phyloP scores from a whole-genome alignment of 2,797 vertebrate species.

The Chrysocyon brachyurus region DNA sequence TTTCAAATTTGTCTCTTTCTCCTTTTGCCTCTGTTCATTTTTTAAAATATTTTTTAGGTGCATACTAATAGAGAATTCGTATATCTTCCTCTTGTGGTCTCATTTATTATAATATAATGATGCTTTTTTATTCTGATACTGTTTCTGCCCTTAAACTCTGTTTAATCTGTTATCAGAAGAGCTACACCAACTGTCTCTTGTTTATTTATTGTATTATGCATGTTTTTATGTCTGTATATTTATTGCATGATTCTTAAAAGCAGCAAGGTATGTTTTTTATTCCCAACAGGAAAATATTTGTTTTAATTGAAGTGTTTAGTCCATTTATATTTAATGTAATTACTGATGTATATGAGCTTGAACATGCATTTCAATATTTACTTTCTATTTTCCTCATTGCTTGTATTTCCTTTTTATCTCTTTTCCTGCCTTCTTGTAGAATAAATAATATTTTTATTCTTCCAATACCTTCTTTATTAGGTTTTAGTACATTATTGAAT shows the following conservation, averaged over 20 bases:
- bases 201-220: not conserved
- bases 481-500: not conserved
- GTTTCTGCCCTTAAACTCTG: not conserved
- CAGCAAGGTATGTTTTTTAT: not conserved
- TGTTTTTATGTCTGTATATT: not conserved
- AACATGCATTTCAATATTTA: not conserved
- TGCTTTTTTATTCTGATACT: not conserved
- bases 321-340: constrained; percentile 24
- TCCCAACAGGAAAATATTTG: not conserved
- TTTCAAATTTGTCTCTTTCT: not conserved
- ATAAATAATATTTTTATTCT: not conserved
- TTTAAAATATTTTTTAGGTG: not conserved
- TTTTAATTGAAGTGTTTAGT: not conserved
- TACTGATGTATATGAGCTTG: not conserved
- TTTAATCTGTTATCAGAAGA: not conserved
- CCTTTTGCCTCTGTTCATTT: not conserved
- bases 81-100: not conserved
- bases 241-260: not conserved
- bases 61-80: not conserved
- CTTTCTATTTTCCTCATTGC: not conserved
- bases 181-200: not conserved
- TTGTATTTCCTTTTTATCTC: not conserved
- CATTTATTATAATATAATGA: not conserved
- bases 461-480: not conserved
- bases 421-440: not conserved